Evolutionary conservation across 2,113 vertebrate genomes (phyloP).

Genomic region (Plecotus auritus): DNA sequence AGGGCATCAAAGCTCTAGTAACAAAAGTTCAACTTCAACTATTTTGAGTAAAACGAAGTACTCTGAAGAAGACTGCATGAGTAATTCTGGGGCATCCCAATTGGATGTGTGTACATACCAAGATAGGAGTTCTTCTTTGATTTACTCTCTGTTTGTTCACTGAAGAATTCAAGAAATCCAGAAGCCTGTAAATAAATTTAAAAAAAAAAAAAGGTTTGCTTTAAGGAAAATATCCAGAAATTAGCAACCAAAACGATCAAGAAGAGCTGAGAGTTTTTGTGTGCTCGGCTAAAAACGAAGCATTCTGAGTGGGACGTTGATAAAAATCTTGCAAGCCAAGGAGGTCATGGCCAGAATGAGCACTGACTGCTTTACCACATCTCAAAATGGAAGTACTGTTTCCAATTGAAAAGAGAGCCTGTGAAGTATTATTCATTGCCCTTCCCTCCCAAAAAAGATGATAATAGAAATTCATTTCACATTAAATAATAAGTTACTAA

Average conservation of each 20-base stretch:
- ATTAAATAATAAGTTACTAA: conserved; percentile 18
- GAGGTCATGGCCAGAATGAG: neutral
- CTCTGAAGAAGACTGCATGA: neutral
- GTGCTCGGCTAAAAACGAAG: neutral
- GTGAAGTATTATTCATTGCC: neutral
- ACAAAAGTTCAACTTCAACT: neutral
- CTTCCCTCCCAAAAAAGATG: neutral
- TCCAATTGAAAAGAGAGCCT: neutral
- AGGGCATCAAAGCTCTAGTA: neutral
- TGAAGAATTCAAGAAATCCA: conserved; percentile 45
- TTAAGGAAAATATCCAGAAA: conserved; percentile 35
- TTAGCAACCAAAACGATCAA: neutral
- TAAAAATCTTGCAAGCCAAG: neutral
- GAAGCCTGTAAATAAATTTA: conserved; percentile 50
- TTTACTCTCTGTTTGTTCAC: conserved; percentile 35
- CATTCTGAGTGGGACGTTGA: neutral
- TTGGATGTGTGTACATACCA: conserved; percentile 59
- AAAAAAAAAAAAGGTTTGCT: neutral
- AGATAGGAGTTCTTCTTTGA: conserved; percentile 30
- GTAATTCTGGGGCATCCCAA: neutral
- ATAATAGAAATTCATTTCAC: neutral
- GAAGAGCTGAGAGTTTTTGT: neutral
- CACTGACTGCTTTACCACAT: neutral
- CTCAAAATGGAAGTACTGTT: neutral
- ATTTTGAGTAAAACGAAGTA: neutral